These are phyloP conservation scores for Trichonephila clavata DNA, from an alignment of 1,140 invertebrate genomes.

Conservation along the genomic window DNA sequence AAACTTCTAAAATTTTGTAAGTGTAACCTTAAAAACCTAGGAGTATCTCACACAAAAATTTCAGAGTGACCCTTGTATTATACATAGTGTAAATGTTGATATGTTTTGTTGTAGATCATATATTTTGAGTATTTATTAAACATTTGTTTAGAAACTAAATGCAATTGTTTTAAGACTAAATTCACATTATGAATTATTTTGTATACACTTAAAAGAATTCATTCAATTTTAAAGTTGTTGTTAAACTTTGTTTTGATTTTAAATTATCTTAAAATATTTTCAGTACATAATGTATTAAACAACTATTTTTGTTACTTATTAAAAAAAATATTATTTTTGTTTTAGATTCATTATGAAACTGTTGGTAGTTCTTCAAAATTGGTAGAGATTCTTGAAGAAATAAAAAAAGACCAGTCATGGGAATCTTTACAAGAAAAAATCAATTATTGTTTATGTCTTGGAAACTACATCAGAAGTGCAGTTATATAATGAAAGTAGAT, in stretches of 20 bases:
- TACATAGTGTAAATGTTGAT: not conserved
- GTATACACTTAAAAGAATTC: too few species aligned
- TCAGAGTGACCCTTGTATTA: too few species aligned
- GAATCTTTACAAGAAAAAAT: conserved; percentile 86
- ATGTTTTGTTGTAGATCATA: not conserved
- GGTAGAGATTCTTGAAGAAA: conserved; percentile 83
- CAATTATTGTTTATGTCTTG: conserved; percentile 88
- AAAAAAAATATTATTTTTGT: not conserved
- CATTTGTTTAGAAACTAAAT: too few species aligned
- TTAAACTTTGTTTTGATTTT: too few species aligned
- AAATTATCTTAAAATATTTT: too few species aligned
- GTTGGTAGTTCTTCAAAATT: conserved; percentile 85
- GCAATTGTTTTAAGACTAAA: too few species aligned
- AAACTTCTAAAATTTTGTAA: too few species aligned
- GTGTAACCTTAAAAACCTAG: too few species aligned
- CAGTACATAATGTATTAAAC: not conserved
- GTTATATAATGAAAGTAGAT: conserved; percentile 70
- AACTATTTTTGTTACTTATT: not conserved
- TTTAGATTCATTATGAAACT: conserved; percentile 84
- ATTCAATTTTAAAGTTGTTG: too few species aligned
- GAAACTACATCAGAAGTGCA: conserved; percentile 81
- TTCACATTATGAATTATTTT: too few species aligned
- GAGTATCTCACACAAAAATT: too few species aligned
- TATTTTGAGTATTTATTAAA: too few species aligned
- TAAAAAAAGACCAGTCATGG: conserved; percentile 86